phyloP scores from a whole-genome alignment of 2,113 vertebrate species.

The Heterotis niloticus region DNA sequence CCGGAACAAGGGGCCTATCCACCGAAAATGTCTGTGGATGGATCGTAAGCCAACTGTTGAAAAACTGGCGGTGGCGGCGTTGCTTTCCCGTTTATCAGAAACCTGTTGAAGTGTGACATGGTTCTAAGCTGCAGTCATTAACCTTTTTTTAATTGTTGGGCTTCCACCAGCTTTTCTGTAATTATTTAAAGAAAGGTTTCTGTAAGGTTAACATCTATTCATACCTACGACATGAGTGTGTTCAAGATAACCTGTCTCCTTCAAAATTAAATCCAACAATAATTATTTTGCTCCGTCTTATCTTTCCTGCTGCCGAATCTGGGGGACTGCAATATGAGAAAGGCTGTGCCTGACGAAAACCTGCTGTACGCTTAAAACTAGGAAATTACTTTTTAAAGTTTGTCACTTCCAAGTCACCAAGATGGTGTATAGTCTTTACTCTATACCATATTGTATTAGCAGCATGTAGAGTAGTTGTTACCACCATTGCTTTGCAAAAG shows the following conservation, averaged over 20 bases:
- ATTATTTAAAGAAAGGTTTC: slow-evolving; percentile 6
- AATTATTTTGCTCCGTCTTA: slow-evolving; percentile 12
- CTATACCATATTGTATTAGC: neutral
- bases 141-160: slow-evolving; percentile 11
- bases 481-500: too few relatives aligned
- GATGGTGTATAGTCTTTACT: neutral
- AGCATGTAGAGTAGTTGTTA: too few relatives aligned
- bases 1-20: neutral
- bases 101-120: neutral
- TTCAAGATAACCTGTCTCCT: neutral
- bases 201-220: neutral
- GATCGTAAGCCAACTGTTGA: neutral
- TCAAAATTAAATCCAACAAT: slow-evolving; percentile 7
- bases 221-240: neutral
- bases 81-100: neutral
- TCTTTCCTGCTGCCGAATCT: neutral
- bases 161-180: neutral
- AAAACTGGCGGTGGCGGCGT: too few relatives aligned
- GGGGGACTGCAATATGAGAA: neutral
- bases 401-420: neutral
- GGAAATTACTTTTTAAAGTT: neutral
- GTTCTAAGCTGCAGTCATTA: slow-evolving; percentile 3
- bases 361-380: neutral
- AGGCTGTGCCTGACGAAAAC: neutral
- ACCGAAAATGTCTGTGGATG: neutral